phyloP scores from a whole-genome alignment of 2,113 vertebrate genomes.

The Tetrax tetrax region DNA sequence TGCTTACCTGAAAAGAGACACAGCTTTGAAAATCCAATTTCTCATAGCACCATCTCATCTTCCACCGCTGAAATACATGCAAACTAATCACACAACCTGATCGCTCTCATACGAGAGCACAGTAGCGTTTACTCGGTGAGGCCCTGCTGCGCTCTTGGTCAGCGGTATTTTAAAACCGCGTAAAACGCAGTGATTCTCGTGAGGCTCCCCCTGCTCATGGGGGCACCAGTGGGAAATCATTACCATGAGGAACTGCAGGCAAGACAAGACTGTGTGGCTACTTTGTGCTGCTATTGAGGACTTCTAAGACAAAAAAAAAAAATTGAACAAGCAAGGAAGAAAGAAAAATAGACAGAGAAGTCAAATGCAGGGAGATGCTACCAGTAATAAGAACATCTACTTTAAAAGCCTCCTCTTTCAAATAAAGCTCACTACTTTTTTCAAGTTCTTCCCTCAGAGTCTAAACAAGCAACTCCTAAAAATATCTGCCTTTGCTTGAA shows the following conservation, averaged over 20 bases:
- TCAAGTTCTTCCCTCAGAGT: background rate
- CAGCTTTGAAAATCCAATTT: background rate
- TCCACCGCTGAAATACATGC: background rate
- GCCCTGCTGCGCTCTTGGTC: background rate
- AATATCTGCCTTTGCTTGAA: background rate
- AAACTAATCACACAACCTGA: background rate
- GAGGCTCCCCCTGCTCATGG: background rate
- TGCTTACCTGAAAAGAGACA: background rate
- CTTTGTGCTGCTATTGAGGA: background rate
- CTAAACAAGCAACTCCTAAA: background rate
- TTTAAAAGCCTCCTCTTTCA: background rate
- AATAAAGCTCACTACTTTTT: background rate
- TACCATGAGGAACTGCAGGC: background rate
- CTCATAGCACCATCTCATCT: background rate
- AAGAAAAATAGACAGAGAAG: background rate
- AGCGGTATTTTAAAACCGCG: background rate
- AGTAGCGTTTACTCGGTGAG: background rate
- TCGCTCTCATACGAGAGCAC: fast-evolving
- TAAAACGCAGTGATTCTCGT: background rate
- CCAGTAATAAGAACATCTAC: background rate
- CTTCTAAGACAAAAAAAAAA: background rate
- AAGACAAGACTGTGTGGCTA: background rate
- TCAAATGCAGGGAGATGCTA: background rate
- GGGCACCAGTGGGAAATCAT: background rate
- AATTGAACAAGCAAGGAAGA: background rate